A percentile compares a stretch with the other conserved stretches of the same genome.
These are phyloP conservation scores for Gorsachius goisagi DNA, from an alignment of 2,113 vertebrate species.

Conservation along the genomic window DNA sequence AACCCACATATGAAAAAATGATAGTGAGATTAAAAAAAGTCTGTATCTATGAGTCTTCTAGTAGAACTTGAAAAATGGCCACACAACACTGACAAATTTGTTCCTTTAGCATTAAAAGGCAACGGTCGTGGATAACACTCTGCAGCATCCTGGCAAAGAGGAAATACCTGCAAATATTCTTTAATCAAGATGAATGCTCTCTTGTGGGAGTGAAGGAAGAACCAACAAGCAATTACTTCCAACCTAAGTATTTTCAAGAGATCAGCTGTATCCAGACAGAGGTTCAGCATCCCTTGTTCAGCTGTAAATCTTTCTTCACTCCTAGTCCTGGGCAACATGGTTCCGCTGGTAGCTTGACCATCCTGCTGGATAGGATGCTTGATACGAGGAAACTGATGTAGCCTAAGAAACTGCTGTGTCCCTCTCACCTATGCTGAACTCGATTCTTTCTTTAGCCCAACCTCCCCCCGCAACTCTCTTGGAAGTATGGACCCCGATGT, in stretches of 20 bases:
- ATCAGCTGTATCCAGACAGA: not conserved
- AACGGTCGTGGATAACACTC: not conserved
- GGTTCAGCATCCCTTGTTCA: not conserved
- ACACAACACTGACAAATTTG: conserved; percentile 11
- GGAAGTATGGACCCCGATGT: not conserved
- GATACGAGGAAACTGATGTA: not conserved
- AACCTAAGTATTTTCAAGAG: not conserved
- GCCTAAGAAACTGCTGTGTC: not conserved
- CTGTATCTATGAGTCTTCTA: not conserved
- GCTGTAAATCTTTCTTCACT: not conserved
- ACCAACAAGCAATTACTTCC: not conserved
- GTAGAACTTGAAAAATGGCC: conserved; percentile 23
- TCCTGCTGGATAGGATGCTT: not conserved
- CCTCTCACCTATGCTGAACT: not conserved
- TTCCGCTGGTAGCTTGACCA: not conserved
- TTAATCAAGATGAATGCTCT: conserved; percentile 21
- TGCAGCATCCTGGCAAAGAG: not conserved
- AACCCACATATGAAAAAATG: conserved; percentile 33
- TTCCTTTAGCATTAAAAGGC: conserved; percentile 17
- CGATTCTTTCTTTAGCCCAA: not conserved
- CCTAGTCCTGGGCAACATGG: fast-evolving
- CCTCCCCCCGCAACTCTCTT: not conserved
- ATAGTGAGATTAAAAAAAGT: not conserved
- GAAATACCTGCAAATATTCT: conserved; percentile 2
- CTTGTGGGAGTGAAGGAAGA: not conserved